Evolutionary conservation across 1,140 invertebrate genomes (phyloP).

Genomic region (Rhagoletis pomonella): DNA sequence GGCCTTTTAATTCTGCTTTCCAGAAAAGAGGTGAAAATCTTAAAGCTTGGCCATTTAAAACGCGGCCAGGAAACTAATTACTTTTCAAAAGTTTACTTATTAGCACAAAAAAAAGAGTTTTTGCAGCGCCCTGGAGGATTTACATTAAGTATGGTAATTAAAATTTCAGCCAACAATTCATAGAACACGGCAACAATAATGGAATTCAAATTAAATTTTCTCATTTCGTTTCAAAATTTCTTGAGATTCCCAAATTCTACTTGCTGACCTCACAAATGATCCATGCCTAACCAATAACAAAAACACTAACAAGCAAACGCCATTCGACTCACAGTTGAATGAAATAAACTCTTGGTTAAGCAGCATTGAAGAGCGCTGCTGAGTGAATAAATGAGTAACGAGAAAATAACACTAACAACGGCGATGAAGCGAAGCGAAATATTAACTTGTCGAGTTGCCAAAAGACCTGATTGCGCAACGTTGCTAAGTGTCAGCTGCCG

Average conservation of each 20-base stretch:
- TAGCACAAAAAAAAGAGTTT: too few species aligned
- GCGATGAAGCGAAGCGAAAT: not conserved
- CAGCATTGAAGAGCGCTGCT: not conserved
- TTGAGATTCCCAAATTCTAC: not conserved
- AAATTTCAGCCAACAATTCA: too few species aligned
- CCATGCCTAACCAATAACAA: not conserved
- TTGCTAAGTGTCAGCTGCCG: slow-evolving; percentile 12
- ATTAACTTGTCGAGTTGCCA: not conserved
- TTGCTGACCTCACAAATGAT: not conserved
- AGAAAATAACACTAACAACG: slow-evolving; percentile 19
- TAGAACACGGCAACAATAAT: too few species aligned
- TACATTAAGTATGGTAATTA: too few species aligned
- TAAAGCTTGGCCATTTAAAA: too few species aligned
- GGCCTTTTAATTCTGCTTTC: too few species aligned
- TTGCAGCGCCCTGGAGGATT: too few species aligned
- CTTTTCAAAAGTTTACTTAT: too few species aligned
- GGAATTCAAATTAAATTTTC: too few species aligned
- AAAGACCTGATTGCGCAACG: not conserved
- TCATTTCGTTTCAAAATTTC: too few species aligned
- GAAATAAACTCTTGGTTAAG: not conserved
- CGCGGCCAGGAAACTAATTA: too few species aligned
- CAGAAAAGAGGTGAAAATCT: too few species aligned
- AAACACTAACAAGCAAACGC: not conserved
- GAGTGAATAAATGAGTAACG: not conserved
- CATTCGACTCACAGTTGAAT: not conserved